Evolutionary conservation across 2,888 invertebrate genomes (phyloP), one percentile per base, ranked within the genome.

Genomic region (Drosophila paucipuncta): DNA sequence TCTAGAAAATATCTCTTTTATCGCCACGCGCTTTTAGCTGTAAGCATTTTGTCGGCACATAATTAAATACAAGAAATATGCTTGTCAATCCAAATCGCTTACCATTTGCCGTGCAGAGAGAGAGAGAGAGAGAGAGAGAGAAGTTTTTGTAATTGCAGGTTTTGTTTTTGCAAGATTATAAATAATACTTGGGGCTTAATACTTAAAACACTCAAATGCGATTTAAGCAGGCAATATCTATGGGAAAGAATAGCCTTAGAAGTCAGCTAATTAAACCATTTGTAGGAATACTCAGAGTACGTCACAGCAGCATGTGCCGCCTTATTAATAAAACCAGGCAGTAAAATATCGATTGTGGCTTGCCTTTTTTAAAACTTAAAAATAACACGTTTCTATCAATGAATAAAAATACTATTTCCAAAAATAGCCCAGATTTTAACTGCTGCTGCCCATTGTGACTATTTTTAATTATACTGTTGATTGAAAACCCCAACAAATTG

Each of bases 1-100:
- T 28, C 18, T 28, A 11, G 18, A 25, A 55, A 55, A 55, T n/a
- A 7, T 11, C 0, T 16, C 16, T 47, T 57, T 55, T 39, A 57
- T 39, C n/a, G n/a, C 57, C n/a, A 57, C n/a, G 28, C 28, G 39
- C 37, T 55, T 37, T 28, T 28, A 28, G 55, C 11, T 39, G 55
- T 28, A 57, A 39, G 9, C 39, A 28, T 22, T 57, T 57, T 57
- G n/a, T 57, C n/a, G 41, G n/a, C 57, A 28, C 39, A 57, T 39
- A 57, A 57, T 57, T 57, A 16, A 57, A 39, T 39, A n/a, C n/a
- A 57, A 30, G n/a, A 13, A 57, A 39, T 18, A 39, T 28, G 16
- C 9, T n/a, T 54, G 35, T 57, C 57, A 39, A 57, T 39, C 39
- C n/a, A 39, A 39, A 39, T n/a, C 16, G 57, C n/a, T 30, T 13